These are phyloP conservation scores for Scomberomorus guttatus DNA, from an alignment of 2,797 vertebrate species.

Conservation along the genomic window DNA sequence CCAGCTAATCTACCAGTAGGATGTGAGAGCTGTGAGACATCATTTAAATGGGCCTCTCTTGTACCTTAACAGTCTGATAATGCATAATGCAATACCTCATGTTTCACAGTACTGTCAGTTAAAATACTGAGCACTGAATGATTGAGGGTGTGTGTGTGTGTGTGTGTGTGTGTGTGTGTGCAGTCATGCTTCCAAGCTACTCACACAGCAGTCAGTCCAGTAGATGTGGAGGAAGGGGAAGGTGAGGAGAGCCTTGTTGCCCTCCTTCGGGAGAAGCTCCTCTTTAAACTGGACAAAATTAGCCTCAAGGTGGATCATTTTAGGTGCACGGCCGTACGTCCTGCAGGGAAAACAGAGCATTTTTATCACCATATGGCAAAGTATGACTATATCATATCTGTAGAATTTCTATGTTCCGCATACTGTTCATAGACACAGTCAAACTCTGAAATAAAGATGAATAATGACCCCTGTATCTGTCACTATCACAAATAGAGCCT, in stretches of 20 bases:
- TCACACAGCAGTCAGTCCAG: slow-evolving; percentile 99
- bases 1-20: neutral
- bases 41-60: neutral
- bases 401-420: neutral
- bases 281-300: slow-evolving; percentile 99
- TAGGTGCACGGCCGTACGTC: slow-evolving; percentile 97
- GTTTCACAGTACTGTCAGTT: neutral
- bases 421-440: neutral
- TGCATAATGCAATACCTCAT: neutral
- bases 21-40: neutral
- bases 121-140: neutral
- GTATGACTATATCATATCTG: neutral
- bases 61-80: neutral
- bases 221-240: slow-evolving; percentile 99
- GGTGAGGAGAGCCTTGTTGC: slow-evolving; percentile 97
- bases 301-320: slow-evolving; percentile 99
- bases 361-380: neutral
- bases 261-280: slow-evolving; percentile 96
- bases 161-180: neutral
- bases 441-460: neutral
- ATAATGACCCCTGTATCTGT: neutral
- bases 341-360: slow-evolving; percentile 73
- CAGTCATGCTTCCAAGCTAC: slow-evolving; percentile 67
- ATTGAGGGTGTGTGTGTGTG: neutral
- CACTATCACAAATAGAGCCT: neutral